Conservation (phyloP, 2,797 vertebrate species). For the Pangasius larnaudii region DNA sequence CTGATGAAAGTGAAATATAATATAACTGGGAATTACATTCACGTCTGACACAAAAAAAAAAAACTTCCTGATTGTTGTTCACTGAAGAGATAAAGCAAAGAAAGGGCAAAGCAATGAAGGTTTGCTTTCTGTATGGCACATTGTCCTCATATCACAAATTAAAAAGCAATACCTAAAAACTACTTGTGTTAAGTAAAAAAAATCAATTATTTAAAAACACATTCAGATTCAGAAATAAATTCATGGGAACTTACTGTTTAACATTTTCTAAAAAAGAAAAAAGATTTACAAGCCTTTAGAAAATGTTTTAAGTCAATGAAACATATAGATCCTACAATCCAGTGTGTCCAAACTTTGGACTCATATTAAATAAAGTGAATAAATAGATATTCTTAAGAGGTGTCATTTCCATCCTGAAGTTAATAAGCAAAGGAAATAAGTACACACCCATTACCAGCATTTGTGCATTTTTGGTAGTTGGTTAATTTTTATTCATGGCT, state of each 20-base stretch:
- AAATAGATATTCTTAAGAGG: background rate
- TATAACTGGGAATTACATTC: background rate
- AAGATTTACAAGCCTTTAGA: background rate
- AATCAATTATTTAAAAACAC: background rate
- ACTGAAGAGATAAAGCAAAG: background rate
- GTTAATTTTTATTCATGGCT: background rate
- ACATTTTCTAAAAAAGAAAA: background rate
- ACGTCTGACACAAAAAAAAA: background rate
- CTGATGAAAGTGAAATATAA: background rate
- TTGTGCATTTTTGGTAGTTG: background rate
- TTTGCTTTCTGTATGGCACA: background rate
- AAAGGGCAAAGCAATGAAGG: background rate
- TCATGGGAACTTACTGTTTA: background rate
- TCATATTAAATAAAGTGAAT: background rate
- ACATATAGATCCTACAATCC: background rate
- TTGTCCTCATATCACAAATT: background rate
- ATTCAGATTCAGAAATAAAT: background rate
- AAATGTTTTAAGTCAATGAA: background rate
- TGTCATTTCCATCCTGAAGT: background rate
- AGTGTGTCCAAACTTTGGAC: background rate
- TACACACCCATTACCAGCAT: background rate
- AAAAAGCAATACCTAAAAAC: background rate
- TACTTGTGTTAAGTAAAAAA: background rate
- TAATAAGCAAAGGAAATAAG: background rate
- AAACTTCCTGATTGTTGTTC: background rate